phyloP scores from a whole-genome alignment of 53 echinoderm and acorn worm species.

The Paracentrotus lividus region DNA sequence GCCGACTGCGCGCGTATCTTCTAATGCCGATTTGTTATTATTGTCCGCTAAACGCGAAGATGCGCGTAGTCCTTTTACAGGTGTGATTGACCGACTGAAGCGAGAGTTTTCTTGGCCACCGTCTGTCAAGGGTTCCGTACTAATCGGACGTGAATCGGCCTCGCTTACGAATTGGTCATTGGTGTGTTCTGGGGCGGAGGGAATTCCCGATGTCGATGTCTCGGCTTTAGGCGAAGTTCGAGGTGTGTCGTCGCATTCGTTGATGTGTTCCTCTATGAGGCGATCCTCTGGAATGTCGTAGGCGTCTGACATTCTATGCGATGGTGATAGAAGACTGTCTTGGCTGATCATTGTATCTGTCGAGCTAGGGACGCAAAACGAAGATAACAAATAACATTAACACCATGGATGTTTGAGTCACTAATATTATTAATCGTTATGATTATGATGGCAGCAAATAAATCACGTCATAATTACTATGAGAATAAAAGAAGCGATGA shows the following conservation, averaged over 20 bases:
- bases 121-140: constrained; percentile 20
- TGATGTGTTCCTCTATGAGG: constrained; percentile 36
- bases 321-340: constrained; percentile 87
- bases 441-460: too few relatives aligned
- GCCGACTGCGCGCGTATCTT: not conserved
- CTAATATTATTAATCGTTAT: too few relatives aligned
- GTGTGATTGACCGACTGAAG: constrained; percentile 20
- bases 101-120: constrained; percentile 8
- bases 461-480: too few relatives aligned
- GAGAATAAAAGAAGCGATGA: too few relatives aligned
- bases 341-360: constrained; percentile 85
- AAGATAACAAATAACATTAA: not conserved
- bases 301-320: constrained; percentile 67
- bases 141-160: not conserved
- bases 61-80: constrained; percentile 24
- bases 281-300: constrained; percentile 39
- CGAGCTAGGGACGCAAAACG: constrained; percentile 70
- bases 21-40: not conserved
- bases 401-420: not conserved
- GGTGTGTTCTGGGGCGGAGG: not conserved
- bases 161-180: not conserved
- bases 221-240: not conserved
- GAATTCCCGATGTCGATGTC: not conserved
- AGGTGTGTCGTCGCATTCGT: not conserved
- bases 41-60: constrained; percentile 5